phyloP scores from a whole-genome alignment of 30 jellyfish, hydroid and myxozoan species.

The Hydra vulgaris region DNA sequence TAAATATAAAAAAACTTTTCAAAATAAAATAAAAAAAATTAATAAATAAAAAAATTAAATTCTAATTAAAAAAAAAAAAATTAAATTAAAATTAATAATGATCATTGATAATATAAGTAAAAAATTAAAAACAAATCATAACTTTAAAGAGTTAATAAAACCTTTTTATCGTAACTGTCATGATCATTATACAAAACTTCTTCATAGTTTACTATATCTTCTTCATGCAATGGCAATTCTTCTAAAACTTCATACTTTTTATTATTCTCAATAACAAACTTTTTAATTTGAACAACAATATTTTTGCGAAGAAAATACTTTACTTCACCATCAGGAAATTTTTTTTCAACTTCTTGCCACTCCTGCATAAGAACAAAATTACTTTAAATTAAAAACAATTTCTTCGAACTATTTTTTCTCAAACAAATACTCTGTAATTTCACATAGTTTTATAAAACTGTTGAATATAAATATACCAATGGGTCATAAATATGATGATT shows the following conservation, averaged over 20 bases:
- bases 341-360: conserved; percentile 17
- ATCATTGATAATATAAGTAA: too few relatives aligned
- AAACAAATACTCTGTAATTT: too few relatives aligned
- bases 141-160: not conserved
- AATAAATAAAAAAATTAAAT: too few relatives aligned
- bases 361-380: not conserved
- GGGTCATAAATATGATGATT: conserved; percentile 31
- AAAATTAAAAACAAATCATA: too few relatives aligned
- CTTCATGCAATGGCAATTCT: not conserved
- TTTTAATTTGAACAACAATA: not conserved
- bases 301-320: not conserved
- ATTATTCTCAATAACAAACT: not conserved
- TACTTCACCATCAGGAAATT: conserved; percentile 20
- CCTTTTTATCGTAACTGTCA: not conserved
- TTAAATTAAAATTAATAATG: too few relatives aligned
- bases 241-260: not conserved
- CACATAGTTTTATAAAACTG: too few relatives aligned
- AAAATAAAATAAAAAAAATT: too few relatives aligned
- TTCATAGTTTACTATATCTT: conserved; percentile 7
- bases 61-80: too few relatives aligned
- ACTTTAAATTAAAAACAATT: not conserved
- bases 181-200: conserved; percentile 2
- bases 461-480: conserved; percentile 13
- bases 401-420: not conserved
- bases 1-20: too few relatives aligned